A percentile compares a stretch with the other conserved stretches of the same genome.
phyloP scores from a whole-genome alignment of 2,888 invertebrate species.

The Clepsis dumicolana region DNA sequence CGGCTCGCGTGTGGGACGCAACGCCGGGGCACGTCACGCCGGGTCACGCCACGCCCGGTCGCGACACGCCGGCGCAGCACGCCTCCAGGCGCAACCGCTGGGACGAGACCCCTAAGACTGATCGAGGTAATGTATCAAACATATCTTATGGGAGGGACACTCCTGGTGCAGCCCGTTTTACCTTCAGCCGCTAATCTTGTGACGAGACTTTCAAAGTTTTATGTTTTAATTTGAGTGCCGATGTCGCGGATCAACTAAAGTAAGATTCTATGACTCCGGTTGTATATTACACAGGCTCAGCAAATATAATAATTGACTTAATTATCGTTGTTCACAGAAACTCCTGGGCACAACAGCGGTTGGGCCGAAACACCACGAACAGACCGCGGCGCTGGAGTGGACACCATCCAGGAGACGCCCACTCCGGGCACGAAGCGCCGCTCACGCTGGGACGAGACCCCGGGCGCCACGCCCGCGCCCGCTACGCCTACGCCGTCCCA shows the following conservation, averaged over 20 bases:
- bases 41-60: constrained; percentile 93
- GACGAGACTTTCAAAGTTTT: no score
- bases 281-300: no score
- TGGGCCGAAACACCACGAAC: constrained; percentile 99
- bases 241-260: no score
- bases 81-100: constrained; percentile 97
- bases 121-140: constrained; percentile 87
- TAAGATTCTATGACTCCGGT: no score
- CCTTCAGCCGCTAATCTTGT: no score
- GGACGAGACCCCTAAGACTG: constrained; percentile 99
- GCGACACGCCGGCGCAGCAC: constrained; percentile 92
- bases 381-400: constrained; percentile 92
- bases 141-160: no score
- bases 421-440: constrained; percentile 98
- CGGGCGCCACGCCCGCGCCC: constrained; percentile 91
- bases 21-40: constrained; percentile 97
- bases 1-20: constrained; percentile 98
- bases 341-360: constrained; percentile 97
- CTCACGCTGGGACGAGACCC: constrained; percentile 99
- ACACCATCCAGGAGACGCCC: constrained; percentile 95
- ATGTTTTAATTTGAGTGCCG: neutral
- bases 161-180: no score
- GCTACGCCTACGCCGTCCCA: constrained; percentile 92
- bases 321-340: constrained; percentile 86
- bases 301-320: no score